Base-by-base conservation (phyloP, 2,797 vertebrate genomes). In the Liparis tanakae region DNA sequence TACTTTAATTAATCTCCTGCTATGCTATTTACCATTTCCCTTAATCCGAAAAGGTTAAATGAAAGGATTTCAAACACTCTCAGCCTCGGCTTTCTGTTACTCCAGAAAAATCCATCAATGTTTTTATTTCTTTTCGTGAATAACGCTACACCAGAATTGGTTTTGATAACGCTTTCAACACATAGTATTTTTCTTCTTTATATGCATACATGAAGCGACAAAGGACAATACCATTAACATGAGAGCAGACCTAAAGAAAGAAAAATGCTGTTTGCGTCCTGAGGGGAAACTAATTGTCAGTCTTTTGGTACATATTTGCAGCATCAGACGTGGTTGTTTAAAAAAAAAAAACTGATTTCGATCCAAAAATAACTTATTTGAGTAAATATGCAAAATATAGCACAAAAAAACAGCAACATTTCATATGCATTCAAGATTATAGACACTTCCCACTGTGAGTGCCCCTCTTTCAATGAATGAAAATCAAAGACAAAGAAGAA, bases 41-140 rank as follows among this genome's bases (percentile, higher is more conserved):
- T 58, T 12, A 57, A 36, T 62, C 5, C 39, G 6, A 37, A 25
- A 46, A 43, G 1, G 56, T 54, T 17, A 37, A 39, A 25, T 39
- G 3, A 58, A 65, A n/a, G 4, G 10, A 57, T 41, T 65, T 51
- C 14, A 14, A 58, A 25, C 30, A 58, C 14, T 48, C 37, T 25
- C 25, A 62, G 6, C 12, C 1, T 5, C 22, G 7, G 5, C 39
- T 74, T 56, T 71, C 41, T 64, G 12, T 58, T 51, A 41, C 20
- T 48, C 20, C 20, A 10, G 17, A 48, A 43, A 53, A 66, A 51
- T 30, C 7, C 13, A 36, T 22, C 0, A 39, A 2, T 54, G 7
- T 44, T 68, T 63, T 82, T 60, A 78, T 58, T 64, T 72, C 22
- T 74, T 83, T 83, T 64, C 43, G 17, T 78, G 84, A 83, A 76